These are phyloP conservation scores for Chionoecetes opilio DNA, from an alignment of 1,140 invertebrate genomes.

Conservation along the genomic window DNA sequence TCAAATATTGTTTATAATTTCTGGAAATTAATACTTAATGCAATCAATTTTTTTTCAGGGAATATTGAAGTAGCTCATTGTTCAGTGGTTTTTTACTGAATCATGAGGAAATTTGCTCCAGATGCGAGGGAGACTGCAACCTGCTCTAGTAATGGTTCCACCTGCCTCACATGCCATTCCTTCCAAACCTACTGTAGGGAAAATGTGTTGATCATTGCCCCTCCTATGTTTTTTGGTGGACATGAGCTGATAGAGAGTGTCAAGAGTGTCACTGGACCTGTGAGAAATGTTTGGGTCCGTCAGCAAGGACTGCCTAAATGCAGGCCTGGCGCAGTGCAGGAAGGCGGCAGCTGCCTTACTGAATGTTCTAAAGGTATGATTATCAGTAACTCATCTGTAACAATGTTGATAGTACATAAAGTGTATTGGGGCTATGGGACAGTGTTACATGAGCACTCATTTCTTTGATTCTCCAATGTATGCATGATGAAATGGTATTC, in stretches of 20 bases:
- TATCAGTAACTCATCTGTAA: no score
- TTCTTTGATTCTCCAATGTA: no score
- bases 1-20: no score
- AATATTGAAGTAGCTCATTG: slow-evolving; percentile 63
- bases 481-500: no score
- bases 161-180: slow-evolving; percentile 71
- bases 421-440: no score
- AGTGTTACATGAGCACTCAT: no score
- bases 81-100: slow-evolving; percentile 60
- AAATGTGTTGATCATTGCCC: slow-evolving; percentile 76
- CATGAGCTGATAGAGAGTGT: slow-evolving; percentile 68
- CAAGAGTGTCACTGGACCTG: slow-evolving; percentile 79
- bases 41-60: slow-evolving; percentile 48
- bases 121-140: slow-evolving; percentile 69
- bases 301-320: slow-evolving; percentile 70
- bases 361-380: slow-evolving; percentile 72
- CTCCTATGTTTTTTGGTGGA: slow-evolving; percentile 66
- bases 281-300: slow-evolving; percentile 75
- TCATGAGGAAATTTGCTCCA: slow-evolving; percentile 53
- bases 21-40: background rate
- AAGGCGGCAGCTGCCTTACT: slow-evolving; percentile 73
- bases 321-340: slow-evolving; percentile 52
- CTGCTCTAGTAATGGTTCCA: slow-evolving; percentile 66
- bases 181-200: slow-evolving; percentile 68
- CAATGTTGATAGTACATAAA: no score